Evolutionary conservation across 2,888 invertebrate species (phyloP).

Genomic region (Strigamia crassipes): DNA sequence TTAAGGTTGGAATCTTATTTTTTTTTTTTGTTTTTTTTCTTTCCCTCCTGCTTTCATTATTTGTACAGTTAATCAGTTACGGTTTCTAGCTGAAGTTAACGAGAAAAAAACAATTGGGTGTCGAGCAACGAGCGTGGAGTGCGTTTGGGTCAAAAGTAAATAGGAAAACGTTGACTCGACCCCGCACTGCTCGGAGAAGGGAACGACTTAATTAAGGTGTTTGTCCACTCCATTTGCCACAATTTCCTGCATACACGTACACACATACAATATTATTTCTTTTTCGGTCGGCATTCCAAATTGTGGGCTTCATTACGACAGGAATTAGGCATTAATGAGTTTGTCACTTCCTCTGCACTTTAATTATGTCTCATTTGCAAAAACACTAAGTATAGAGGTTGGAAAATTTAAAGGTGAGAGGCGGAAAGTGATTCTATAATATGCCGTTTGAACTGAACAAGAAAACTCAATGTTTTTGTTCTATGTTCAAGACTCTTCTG

Average conservation of each 20-base stretch:
- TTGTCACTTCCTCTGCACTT: constrained; percentile 7
- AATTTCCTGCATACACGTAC: background rate
- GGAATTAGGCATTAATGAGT: constrained; percentile 3
- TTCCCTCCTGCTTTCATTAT: background rate
- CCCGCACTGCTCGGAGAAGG: background rate
- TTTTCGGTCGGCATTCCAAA: background rate
- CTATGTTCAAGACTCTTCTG: too few species aligned
- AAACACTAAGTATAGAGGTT: background rate
- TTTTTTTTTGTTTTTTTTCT: background rate
- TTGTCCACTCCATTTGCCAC: constrained; percentile 27
- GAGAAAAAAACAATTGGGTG: constrained; percentile 30
- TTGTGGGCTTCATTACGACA: background rate
- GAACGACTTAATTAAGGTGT: constrained; percentile 22
- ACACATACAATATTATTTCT: background rate
- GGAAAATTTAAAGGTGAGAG: background rate
- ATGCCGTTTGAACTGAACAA: too few species aligned
- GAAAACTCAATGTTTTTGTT: too few species aligned
- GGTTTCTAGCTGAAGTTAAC: constrained; percentile 6
- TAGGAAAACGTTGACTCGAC: constrained; percentile 30
- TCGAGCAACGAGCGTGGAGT: constrained; percentile 22
- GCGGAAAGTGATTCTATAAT: too few species aligned
- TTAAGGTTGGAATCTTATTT: background rate
- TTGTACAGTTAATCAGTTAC: constrained; percentile 8
- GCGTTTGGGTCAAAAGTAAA: constrained; percentile 17
- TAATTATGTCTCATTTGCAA: background rate